Conservation (phyloP, 2,888 invertebrate species). For the Drosophila algonquin region DNA sequence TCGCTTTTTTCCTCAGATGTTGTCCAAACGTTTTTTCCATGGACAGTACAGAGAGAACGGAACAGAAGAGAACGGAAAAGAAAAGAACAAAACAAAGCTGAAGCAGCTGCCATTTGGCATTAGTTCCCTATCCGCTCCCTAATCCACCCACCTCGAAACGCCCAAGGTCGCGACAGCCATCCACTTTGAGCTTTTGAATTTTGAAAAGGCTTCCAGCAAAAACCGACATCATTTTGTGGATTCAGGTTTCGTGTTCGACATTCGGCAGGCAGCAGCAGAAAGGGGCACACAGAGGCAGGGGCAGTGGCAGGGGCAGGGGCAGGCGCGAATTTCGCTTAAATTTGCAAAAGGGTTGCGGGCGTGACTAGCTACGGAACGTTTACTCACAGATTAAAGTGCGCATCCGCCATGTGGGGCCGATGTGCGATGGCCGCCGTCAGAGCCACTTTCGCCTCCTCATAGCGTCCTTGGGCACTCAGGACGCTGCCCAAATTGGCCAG, state of each 20-base stretch:
- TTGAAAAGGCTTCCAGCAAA: constrained; percentile 66
- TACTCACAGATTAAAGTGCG: constrained; percentile 99
- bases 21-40: constrained; percentile 71
- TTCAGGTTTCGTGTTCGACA: constrained; percentile 50
- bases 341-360: constrained; percentile 51
- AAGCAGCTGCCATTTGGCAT: constrained; percentile 61
- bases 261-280: constrained; percentile 7
- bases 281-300: constrained; percentile 32
- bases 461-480: constrained; percentile 93
- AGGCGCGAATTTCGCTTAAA: constrained; percentile 40
- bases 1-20: constrained; percentile 57
- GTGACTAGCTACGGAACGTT: constrained; percentile 50
- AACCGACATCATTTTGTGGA: constrained; percentile 59
- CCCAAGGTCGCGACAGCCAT: constrained; percentile 70
- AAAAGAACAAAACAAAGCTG: constrained; percentile 2
- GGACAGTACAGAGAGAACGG: constrained; percentile 31
- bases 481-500: constrained; percentile 99
- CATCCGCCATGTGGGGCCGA: constrained; percentile 98
- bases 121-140: constrained; percentile 24
- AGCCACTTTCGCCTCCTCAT: constrained; percentile 94
- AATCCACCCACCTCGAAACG: constrained; percentile 17
- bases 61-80: constrained; percentile 17
- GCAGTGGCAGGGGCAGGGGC: constrained; percentile 34
- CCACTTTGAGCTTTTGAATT: constrained; percentile 80
- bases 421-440: constrained; percentile 94